phyloP scores from a whole-genome alignment of 2,888 invertebrate genomes.

The Gnatocerus cornutus region DNA sequence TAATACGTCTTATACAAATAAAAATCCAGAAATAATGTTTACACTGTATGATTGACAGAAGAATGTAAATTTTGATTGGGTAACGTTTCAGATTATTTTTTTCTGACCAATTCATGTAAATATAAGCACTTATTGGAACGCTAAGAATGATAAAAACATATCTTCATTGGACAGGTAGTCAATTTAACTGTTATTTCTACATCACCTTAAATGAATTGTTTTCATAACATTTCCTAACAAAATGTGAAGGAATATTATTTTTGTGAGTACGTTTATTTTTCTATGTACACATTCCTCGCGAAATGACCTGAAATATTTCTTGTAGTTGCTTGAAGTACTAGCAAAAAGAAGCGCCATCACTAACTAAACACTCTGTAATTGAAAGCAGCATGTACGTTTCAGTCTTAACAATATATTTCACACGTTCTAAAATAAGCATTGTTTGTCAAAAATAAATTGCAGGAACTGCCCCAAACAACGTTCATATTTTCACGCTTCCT shows the following conservation, averaged over 20 bases:
- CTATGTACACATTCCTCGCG: constrained; percentile 14
- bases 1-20: too few relatives aligned
- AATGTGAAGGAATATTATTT: constrained; percentile 38
- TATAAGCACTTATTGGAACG: constrained; percentile 44
- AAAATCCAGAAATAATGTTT: too few relatives aligned
- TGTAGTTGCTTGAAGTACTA: background rate
- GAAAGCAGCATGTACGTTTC: constrained; percentile 9
- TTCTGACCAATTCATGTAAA: constrained; percentile 17
- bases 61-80: constrained; percentile 16
- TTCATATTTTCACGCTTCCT: constrained; percentile 23
- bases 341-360: constrained; percentile 2
- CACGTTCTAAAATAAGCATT: constrained; percentile 10
- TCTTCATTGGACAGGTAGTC: constrained; percentile 37
- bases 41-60: constrained; percentile 14
- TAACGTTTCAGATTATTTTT: constrained; percentile 10
- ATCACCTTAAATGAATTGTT: constrained; percentile 41
- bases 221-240: constrained; percentile 37
- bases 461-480: constrained; percentile 24
- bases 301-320: constrained; percentile 12
- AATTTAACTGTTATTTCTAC: constrained; percentile 37
- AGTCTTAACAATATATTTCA: too few relatives aligned
- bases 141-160: constrained; percentile 38
- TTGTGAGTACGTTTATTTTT: constrained; percentile 30
- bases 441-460: constrained; percentile 29
- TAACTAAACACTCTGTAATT: background rate